Conservation (phyloP, 2,888 invertebrate genomes). For the Hesperia comma region DNA sequence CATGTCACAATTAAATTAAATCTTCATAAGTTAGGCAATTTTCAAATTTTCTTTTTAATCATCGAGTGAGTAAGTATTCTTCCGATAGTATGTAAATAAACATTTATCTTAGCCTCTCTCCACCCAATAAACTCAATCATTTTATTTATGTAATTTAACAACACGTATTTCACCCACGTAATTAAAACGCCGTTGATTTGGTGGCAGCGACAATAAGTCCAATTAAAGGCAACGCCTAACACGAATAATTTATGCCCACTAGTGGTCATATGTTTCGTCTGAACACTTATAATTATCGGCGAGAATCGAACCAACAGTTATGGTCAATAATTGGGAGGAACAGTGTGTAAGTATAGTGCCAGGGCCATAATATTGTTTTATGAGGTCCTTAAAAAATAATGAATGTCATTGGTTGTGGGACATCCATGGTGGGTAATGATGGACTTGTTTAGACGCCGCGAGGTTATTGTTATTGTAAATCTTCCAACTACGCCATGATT, state of each 20-base stretch:
- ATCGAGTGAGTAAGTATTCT: too few species aligned
- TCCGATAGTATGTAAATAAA: too few species aligned
- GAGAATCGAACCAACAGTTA: slow-evolving; percentile 74
- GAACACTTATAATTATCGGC: slow-evolving; percentile 72
- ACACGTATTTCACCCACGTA: background rate
- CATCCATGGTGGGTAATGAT: slow-evolving; percentile 49
- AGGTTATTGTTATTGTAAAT: slow-evolving; percentile 40
- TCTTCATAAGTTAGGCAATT: too few species aligned
- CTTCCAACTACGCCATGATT: slow-evolving; percentile 16
- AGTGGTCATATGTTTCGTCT: slow-evolving; percentile 48
- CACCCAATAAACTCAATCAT: background rate
- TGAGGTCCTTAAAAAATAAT: slow-evolving; percentile 74
- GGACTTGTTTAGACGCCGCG: slow-evolving; percentile 38
- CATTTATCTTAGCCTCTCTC: background rate
- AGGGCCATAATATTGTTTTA: slow-evolving; percentile 71
- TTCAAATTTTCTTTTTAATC: too few species aligned
- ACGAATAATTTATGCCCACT: slow-evolving; percentile 54
- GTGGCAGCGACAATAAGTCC: slow-evolving; percentile 45
- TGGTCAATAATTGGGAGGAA: slow-evolving; percentile 77
- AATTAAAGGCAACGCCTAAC: slow-evolving; percentile 48
- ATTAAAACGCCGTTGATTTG: slow-evolving; percentile 33
- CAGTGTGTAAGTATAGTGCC: slow-evolving; percentile 72
- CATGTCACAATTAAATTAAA: too few species aligned
- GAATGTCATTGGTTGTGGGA: slow-evolving; percentile 68
- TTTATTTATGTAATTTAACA: background rate